phyloP scores from a whole-genome alignment of 2,113 vertebrate species.

The Agapornis roseicollis region DNA sequence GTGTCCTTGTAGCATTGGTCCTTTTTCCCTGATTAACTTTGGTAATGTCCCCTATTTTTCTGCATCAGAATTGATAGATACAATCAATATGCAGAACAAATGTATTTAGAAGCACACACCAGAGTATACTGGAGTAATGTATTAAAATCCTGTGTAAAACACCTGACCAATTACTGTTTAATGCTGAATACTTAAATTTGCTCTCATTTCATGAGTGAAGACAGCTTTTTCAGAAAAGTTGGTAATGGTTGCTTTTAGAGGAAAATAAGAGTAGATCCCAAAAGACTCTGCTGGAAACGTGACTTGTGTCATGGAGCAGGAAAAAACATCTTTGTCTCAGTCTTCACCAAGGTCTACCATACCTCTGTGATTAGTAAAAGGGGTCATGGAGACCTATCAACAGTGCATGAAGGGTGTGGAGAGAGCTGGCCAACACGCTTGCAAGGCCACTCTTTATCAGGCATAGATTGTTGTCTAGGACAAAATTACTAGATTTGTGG shows the following conservation, averaged over 20 bases:
- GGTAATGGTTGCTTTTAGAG: background rate
- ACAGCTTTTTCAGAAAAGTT: background rate
- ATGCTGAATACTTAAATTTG: background rate
- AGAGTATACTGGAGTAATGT: background rate
- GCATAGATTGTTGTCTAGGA: rapidly evolving
- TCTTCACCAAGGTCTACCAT: background rate
- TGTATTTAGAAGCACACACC: background rate
- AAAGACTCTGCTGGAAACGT: background rate
- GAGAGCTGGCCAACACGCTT: background rate
- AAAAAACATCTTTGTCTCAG: background rate
- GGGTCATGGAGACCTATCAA: background rate
- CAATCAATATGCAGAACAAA: constrained; percentile 1
- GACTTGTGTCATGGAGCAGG: background rate
- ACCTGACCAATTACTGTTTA: background rate
- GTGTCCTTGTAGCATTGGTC: background rate
- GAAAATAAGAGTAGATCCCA: background rate
- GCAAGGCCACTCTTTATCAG: background rate
- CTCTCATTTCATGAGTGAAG: background rate
- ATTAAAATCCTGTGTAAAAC: background rate
- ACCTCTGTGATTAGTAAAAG: background rate
- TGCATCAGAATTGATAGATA: background rate
- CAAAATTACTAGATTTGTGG: background rate
- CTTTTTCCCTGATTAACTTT: background rate
- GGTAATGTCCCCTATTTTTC: background rate
- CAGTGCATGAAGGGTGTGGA: background rate